phyloP scores from a whole-genome alignment of 2,113 vertebrate species.

The Muscicapa adusta region DNA sequence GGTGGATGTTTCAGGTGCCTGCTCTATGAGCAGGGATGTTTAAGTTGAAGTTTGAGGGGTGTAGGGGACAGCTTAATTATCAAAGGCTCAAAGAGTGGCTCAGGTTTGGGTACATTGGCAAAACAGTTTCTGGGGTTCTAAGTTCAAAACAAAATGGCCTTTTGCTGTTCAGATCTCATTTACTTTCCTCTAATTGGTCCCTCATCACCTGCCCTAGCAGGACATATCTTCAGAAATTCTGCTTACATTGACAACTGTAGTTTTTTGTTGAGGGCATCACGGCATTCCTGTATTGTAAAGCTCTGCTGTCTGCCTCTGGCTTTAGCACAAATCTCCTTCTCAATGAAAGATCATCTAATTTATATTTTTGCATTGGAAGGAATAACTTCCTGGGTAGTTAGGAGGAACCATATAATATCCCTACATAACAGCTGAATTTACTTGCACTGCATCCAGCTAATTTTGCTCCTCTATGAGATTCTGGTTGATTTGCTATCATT shows the following conservation, averaged over 20 bases:
- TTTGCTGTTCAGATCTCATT: not conserved
- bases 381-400: not conserved
- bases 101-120: not conserved
- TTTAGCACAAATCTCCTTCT: not conserved
- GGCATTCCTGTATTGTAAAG: not conserved
- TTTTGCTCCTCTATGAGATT: not conserved
- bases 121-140: not conserved
- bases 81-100: not conserved
- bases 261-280: not conserved
- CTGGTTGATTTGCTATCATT: not conserved
- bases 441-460: not conserved
- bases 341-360: not conserved
- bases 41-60: not conserved
- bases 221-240: not conserved
- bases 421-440: not conserved
- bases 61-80: not conserved
- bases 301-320: not conserved
- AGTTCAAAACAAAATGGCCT: not conserved
- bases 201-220: not conserved
- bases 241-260: not conserved
- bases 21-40: not conserved
- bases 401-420: not conserved
- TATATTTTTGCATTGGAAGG: not conserved
- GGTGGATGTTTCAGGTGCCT: not conserved
- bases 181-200: slow-evolving; percentile 11